A percentile compares a stretch with the other conserved stretches of the same genome.
Evolutionary conservation across 2,113 vertebrate species (phyloP).

Genomic region (Perca schrenkii): DNA sequence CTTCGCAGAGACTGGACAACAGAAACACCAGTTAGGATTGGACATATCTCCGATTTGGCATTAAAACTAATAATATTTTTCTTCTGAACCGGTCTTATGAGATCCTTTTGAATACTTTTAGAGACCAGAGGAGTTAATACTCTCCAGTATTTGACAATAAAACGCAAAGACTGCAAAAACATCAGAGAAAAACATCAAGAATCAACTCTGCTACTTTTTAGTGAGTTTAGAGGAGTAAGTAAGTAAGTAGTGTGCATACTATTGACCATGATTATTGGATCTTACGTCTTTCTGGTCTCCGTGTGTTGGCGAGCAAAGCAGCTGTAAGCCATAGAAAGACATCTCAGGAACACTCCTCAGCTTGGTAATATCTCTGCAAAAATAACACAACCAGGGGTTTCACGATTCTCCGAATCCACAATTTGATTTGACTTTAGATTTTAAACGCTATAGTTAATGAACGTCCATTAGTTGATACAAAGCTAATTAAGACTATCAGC

Average conservation of each 20-base stretch:
- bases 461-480: too few relatives aligned
- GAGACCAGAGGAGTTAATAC: too few relatives aligned
- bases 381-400: background rate
- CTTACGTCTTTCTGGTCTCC: conserved; percentile 88
- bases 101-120: too few relatives aligned
- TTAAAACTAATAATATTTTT: background rate
- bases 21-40: conserved; percentile 14
- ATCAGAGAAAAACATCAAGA: too few relatives aligned
- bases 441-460: too few relatives aligned
- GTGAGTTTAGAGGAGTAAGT: background rate
- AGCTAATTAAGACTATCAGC: too few relatives aligned
- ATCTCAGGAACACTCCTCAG: conserved; percentile 88
- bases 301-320: conserved; percentile 88
- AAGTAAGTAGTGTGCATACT: background rate
- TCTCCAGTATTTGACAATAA: too few relatives aligned
- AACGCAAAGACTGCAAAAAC: too few relatives aligned
- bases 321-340: conserved; percentile 88
- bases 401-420: too few relatives aligned
- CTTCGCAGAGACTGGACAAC: conserved; percentile 73
- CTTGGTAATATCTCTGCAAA: conserved; percentile 80
- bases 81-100: too few relatives aligned
- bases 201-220: background rate
- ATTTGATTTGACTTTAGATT: too few relatives aligned
- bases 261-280: too few relatives aligned
- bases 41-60: background rate